Evolutionary conservation across 2,888 invertebrate genomes (phyloP).

Genomic region (Crocallis elinguaria): DNA sequence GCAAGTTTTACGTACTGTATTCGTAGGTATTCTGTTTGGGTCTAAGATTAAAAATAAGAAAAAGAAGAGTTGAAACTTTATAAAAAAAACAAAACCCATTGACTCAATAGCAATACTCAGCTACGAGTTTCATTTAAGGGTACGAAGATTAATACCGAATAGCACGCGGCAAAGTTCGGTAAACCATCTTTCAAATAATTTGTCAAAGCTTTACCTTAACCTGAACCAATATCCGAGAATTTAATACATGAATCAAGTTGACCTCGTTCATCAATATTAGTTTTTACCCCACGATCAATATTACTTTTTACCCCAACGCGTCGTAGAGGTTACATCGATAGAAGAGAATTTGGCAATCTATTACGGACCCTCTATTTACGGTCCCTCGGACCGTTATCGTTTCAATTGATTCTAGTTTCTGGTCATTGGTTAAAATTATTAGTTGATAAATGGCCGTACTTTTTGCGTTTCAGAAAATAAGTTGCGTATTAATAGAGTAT

Average conservation of each 20-base stretch:
- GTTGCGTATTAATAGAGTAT: neutral
- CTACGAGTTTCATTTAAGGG: too few species aligned
- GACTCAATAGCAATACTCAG: too few species aligned
- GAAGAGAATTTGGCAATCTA: slow-evolving; percentile 23
- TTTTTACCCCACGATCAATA: slow-evolving; percentile 25
- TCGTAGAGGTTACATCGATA: slow-evolving; percentile 17
- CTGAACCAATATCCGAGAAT: slow-evolving; percentile 11
- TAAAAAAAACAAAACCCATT: too few species aligned
- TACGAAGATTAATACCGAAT: too few species aligned
- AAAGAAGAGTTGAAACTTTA: too few species aligned
- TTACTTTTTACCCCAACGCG: slow-evolving; percentile 23
- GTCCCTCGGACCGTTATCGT: slow-evolving; percentile 24
- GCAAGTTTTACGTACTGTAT: too few species aligned
- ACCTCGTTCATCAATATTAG: slow-evolving; percentile 24
- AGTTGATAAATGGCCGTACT: neutral
- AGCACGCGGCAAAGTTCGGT: too few species aligned
- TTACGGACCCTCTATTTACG: slow-evolving; percentile 25
- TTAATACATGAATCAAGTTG: slow-evolving; percentile 14
- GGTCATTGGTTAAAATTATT: slow-evolving; percentile 15
- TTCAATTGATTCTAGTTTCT: slow-evolving; percentile 22
- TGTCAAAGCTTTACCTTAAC: neutral
- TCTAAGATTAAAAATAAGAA: too few species aligned
- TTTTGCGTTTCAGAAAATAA: neutral
- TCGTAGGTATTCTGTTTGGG: too few species aligned
- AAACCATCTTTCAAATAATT: neutral